phyloP scores from a whole-genome alignment of 1,140 invertebrate species.

The Charaxes varanes region DNA sequence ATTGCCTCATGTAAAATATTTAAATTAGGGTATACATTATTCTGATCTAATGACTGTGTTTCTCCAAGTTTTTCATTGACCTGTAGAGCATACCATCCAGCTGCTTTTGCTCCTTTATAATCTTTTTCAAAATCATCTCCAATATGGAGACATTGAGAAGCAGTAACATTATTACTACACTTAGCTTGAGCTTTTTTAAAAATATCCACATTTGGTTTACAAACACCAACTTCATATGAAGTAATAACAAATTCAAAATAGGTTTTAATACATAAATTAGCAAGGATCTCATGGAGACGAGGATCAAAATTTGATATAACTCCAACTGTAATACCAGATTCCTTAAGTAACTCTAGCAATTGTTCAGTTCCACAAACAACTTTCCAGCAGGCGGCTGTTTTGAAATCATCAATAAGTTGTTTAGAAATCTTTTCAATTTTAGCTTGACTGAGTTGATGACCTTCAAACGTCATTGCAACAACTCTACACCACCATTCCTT shows the following conservation, averaged over 20 bases:
- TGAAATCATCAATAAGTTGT: conserved; percentile 80
- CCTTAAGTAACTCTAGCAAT: conserved; percentile 77
- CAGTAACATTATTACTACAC: conserved; percentile 46
- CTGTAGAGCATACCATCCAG: conserved; percentile 83
- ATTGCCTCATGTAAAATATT: conserved; percentile 28
- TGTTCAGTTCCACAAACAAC: conserved; percentile 77
- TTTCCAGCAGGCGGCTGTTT: conserved; percentile 82
- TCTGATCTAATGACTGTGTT: conserved; percentile 22
- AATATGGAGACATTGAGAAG: conserved; percentile 84
- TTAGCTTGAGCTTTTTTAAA: conserved; percentile 81
- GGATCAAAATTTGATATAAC: conserved; percentile 94
- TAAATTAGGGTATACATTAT: conserved; percentile 36
- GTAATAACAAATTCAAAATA: conserved; percentile 88
- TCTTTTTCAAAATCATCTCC: conserved; percentile 86
- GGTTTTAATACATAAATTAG: conserved; percentile 76
- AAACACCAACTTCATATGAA: conserved; percentile 82
- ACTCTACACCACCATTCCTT: conserved; percentile 87
- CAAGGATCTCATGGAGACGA: conserved; percentile 80
- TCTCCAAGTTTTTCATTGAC: conserved; percentile 20
- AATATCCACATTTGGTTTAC: conserved; percentile 85
- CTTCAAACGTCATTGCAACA: conserved; percentile 79
- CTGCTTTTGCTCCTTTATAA: conserved; percentile 82
- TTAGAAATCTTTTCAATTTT: conserved; percentile 68
- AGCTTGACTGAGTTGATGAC: conserved; percentile 38
- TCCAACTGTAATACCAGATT: conserved; percentile 76